Base-by-base conservation (phyloP, 2,888 invertebrate genomes). In the Ophion ellenae region DNA sequence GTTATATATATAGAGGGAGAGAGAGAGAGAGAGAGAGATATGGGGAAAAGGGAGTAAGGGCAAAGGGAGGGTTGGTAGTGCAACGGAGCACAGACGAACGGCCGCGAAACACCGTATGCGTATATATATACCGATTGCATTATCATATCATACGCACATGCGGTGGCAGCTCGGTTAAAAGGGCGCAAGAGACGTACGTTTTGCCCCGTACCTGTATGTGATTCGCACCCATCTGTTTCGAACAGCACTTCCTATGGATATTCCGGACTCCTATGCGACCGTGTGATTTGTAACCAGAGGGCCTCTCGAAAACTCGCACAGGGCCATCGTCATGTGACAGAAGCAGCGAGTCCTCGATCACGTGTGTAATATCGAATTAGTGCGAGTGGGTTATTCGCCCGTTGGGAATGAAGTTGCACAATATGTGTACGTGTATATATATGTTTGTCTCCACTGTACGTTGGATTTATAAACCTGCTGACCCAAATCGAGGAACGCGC, bases 281-380 rank as follows among this genome's bases (percentile, higher is more conserved):
- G 61, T 57, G 61, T 24, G 28, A n/a, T 53, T 36, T 20, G 47
- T 53, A 81, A 36, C 36, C 24, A 61, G 67, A 73, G 67, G 77
- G 28, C 67, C 57, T 77, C 66, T 53, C 53, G 53, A 73, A 66
- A 73, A 77, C 53, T 78, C 67, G 74, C 66, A 47, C 73, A 57
- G 24, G 64, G 69, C 57, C 45, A 57, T 71, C 76, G 66, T 80
- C 70, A 17, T 53, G 45, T 53, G 24, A 53, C 57, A 70, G 59
- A 69, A 66, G 59, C 61, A 78, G 77, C 67, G 63, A 63, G 66
- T 69, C 74, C 69, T 67, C 63, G 74, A 84, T 85, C 81, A 82
- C 74, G 81, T 64, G 45, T 75, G 14, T 53, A 82, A 79, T 75
- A 82, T 82, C 81, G 64, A 85, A 81, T 81, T 85, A 85, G 78